Percentiles rank a stretch among this genome's conserved stretches.
phyloP scores from a whole-genome alignment of 1,140 invertebrate species.

The Charaxes varanes region DNA sequence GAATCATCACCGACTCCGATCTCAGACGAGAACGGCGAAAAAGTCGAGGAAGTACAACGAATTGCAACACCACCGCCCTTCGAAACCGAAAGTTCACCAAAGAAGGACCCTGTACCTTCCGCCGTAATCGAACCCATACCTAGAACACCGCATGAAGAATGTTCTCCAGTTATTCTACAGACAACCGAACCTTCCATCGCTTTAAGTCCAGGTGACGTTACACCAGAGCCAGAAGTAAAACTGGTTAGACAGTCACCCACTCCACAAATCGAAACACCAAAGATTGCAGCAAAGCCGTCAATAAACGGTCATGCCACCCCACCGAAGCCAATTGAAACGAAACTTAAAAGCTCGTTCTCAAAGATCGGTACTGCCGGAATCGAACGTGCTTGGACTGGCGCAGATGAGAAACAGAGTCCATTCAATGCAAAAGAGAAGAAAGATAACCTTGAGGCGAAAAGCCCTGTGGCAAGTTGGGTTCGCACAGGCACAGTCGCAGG shows the following conservation, averaged over 20 bases:
- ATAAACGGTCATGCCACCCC: constrained; percentile 37
- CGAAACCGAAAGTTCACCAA: constrained; percentile 23
- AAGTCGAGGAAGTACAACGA: constrained; percentile 31
- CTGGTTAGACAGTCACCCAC: constrained; percentile 19
- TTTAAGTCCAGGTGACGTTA: constrained; percentile 11
- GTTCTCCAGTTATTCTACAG: background rate
- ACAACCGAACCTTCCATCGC: constrained; percentile 9
- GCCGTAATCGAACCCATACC: constrained; percentile 47
- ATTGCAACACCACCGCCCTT: constrained; percentile 30
- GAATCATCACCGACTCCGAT: constrained; percentile 19
- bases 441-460: constrained; percentile 28
- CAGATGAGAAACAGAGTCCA: constrained; percentile 22
- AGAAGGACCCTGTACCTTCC: constrained; percentile 41
- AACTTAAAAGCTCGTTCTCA: constrained; percentile 22
- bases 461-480: constrained; percentile 26
- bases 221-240: constrained; percentile 26
- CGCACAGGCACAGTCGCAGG: constrained; percentile 17
- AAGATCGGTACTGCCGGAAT: constrained; percentile 45
- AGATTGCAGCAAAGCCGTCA: constrained; percentile 22
- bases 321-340: constrained; percentile 24
- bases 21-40: constrained; percentile 33
- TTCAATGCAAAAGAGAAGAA: constrained; percentile 37
- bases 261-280: constrained; percentile 11
- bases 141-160: constrained; percentile 28
- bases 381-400: constrained; percentile 52